Percentiles rank a stretch among this genome's conserved stretches.
Conservation (phyloP, 2,888 invertebrate species). For the Himalopsyche tibetana region DNA sequence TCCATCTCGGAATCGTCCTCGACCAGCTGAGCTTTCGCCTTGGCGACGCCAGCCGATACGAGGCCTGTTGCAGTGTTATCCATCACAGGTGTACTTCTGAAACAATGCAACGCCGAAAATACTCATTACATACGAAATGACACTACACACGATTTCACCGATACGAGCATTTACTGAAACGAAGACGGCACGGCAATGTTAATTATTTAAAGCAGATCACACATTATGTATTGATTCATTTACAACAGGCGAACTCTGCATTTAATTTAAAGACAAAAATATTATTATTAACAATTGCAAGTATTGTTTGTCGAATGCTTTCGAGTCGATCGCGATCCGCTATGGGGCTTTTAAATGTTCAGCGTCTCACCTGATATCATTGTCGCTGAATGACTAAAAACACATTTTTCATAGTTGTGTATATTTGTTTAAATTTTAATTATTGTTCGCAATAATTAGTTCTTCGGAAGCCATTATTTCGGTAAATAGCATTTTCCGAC, state of each 20-base stretch:
- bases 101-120: slow-evolving; percentile 55
- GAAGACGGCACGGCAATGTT: neutral
- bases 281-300: slow-evolving; percentile 58
- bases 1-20: slow-evolving; percentile 66
- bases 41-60: slow-evolving; percentile 69
- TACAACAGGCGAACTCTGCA: neutral
- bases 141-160: slow-evolving; percentile 39
- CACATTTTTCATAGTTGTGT: slow-evolving; percentile 52
- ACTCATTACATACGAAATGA: slow-evolving; percentile 44
- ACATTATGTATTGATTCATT: neutral
- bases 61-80: slow-evolving; percentile 59
- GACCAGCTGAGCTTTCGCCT: slow-evolving; percentile 69
- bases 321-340: neutral
- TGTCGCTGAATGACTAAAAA: slow-evolving; percentile 53
- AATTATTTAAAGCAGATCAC: neutral
- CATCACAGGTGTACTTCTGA: slow-evolving; percentile 57
- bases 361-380: slow-evolving; percentile 52
- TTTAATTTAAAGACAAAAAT: slow-evolving; percentile 47
- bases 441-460: slow-evolving; percentile 63
- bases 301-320: slow-evolving; percentile 60
- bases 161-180: neutral
- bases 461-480: slow-evolving; percentile 79
- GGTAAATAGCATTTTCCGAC: slow-evolving; percentile 78
- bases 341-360: neutral
- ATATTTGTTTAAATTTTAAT: slow-evolving; percentile 61